Conservation (phyloP, 2,113 vertebrate genomes). For the Hemiprocne comata region DNA sequence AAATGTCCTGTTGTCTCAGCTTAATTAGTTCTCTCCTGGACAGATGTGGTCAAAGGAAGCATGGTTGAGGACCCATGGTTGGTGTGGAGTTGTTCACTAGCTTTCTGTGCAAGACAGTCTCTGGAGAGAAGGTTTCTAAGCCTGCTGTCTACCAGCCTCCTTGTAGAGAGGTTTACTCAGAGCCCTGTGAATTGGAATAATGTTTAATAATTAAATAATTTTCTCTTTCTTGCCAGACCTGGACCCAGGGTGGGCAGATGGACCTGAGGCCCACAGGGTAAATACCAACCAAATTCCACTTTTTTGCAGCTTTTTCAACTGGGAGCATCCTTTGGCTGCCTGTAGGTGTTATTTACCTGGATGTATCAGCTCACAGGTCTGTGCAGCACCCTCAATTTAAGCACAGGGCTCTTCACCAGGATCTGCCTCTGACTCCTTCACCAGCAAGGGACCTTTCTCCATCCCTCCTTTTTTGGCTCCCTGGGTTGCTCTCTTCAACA, state of each 20-base stretch:
- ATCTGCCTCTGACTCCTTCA: neutral
- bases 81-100: neutral
- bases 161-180: neutral
- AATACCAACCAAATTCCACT: neutral
- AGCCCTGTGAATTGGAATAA: neutral
- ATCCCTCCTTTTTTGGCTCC: neutral
- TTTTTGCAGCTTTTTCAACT: neutral
- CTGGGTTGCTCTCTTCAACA: neutral
- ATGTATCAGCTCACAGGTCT: neutral
- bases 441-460: neutral
- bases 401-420: too few relatives aligned
- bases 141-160: neutral
- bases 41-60: neutral
- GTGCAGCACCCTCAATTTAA: neutral
- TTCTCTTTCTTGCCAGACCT: neutral
- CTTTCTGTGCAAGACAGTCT: neutral
- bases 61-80: neutral
- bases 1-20: neutral
- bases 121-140: neutral
- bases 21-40: neutral
- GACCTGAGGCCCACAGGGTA: neutral
- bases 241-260: neutral
- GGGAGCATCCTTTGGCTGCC: neutral
- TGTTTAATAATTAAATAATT: neutral
- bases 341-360: neutral